phyloP scores from a whole-genome alignment of 2,888 invertebrate species.

The Drosophila differens region DNA sequence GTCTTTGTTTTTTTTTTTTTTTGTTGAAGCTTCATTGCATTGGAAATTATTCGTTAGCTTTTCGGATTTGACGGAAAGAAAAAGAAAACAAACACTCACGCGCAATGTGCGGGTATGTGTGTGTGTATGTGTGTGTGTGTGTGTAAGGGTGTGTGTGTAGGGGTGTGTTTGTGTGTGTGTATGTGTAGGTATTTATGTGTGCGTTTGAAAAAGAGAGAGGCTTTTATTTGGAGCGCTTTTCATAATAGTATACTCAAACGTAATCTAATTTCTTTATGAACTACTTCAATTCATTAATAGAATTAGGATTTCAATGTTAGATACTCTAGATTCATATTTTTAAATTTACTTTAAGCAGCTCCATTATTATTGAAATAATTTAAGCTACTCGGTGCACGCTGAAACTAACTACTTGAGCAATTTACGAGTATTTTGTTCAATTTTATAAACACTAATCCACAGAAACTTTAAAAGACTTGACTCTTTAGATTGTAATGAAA shows the following conservation, averaged over 20 bases:
- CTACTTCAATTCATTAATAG: neutral
- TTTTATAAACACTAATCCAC: neutral
- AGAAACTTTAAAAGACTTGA: neutral
- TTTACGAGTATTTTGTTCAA: neutral
- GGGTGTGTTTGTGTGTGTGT: constrained; percentile 15
- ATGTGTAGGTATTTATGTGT: constrained; percentile 21
- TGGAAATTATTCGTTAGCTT: constrained; percentile 77
- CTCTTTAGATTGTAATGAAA: neutral
- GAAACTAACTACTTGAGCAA: constrained; percentile 26
- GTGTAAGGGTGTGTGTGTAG: constrained; percentile 3
- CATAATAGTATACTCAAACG: neutral
- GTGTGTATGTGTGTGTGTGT: constrained; percentile 13
- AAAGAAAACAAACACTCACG: constrained; percentile 34
- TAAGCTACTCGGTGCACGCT: constrained; percentile 37
- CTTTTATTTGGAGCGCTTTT: constrained; percentile 42
- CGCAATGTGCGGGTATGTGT: constrained; percentile 6
- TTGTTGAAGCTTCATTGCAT: constrained; percentile 78
- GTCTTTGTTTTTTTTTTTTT: constrained; percentile 21
- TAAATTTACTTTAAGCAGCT: constrained; percentile 9
- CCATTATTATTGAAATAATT: constrained; percentile 19
- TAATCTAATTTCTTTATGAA: neutral
- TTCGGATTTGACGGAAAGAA: constrained; percentile 42
- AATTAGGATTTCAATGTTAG: neutral
- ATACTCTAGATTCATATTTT: constrained; percentile 4
- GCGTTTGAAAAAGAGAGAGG: constrained; percentile 57